Percentiles rank a stretch among this genome's conserved stretches.
phyloP scores from a whole-genome alignment of 2,797 vertebrate genomes.

The Bradypus variegatus region DNA sequence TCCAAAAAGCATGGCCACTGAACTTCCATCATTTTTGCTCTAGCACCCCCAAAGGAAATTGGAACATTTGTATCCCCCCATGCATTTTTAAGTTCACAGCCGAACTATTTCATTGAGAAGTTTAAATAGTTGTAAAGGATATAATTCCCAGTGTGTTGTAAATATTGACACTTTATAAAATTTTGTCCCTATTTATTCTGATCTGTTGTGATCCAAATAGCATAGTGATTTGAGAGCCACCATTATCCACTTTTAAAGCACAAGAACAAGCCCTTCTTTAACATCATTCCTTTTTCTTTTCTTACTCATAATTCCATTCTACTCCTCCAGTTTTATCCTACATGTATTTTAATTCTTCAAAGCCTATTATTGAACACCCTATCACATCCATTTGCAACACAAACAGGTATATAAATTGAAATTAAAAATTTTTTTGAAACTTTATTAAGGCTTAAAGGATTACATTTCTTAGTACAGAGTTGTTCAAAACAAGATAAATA shows the following conservation, averaged over 20 bases:
- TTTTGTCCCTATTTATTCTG: neutral
- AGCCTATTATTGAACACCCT: neutral
- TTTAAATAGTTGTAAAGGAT: constrained; percentile 13
- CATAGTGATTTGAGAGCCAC: constrained; percentile 7
- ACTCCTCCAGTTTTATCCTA: neutral
- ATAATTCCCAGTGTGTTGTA: neutral
- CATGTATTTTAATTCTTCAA: constrained; percentile 12
- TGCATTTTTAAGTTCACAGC: constrained; percentile 14
- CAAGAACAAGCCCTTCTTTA: neutral
- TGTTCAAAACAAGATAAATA: constrained; percentile 22
- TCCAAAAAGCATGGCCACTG: neutral
- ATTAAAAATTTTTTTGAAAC: constrained; percentile 11
- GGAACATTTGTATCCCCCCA: neutral
- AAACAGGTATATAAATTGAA: neutral
- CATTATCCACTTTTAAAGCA: neutral
- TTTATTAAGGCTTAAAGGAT: neutral
- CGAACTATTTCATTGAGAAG: neutral
- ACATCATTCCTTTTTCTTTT: neutral
- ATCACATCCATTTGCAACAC: neutral
- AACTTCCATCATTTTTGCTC: neutral
- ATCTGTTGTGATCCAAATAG: neutral
- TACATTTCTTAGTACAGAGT: constrained; percentile 10
- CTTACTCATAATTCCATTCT: neutral
- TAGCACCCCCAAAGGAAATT: neutral
- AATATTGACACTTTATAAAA: neutral